These are phyloP conservation scores for Sigmodon hispidus DNA, from an alignment of 2,113 vertebrate species.

Conservation along the genomic window DNA sequence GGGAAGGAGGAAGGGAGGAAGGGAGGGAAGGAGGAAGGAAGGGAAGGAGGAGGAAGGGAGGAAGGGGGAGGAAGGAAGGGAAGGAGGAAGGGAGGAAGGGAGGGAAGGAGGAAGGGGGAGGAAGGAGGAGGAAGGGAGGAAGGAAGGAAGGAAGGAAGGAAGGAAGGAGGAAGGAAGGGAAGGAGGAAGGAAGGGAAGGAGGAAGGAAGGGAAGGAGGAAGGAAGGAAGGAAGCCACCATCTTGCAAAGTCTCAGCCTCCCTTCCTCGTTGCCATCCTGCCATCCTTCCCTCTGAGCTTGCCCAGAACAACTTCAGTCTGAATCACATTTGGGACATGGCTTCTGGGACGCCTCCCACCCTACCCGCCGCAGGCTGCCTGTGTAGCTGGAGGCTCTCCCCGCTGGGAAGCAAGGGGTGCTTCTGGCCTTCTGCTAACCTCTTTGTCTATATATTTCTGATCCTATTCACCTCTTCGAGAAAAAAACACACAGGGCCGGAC, in stretches of 20 bases:
- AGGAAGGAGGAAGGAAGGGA: too few species aligned
- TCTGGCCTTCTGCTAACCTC: not conserved
- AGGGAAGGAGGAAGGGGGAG: accelerated
- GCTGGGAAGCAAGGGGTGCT: too few species aligned
- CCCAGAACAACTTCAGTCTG: not conserved
- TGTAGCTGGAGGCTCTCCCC: not conserved
- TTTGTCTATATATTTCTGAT: not conserved
- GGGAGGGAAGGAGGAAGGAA: accelerated
- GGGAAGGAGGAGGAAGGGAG: not conserved
- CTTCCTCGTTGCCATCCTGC: not conserved
- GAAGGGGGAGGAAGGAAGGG: not conserved
- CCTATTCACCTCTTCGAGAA: not conserved
- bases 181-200: not conserved
- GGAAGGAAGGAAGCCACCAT: not conserved
- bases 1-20: accelerated
- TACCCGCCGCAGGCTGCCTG: not conserved
- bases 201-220: not conserved
- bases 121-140: not conserved
- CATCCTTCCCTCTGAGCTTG: not conserved
- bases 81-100: accelerated
- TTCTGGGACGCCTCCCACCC: not conserved
- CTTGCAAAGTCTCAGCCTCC: not conserved
- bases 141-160: not conserved
- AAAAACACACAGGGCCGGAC: not conserved
- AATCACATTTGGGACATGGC: not conserved